Evolutionary conservation across 2,797 vertebrate species (phyloP), one percentile per base, ranked within the genome.

Genomic region (Sebastes minor): DNA sequence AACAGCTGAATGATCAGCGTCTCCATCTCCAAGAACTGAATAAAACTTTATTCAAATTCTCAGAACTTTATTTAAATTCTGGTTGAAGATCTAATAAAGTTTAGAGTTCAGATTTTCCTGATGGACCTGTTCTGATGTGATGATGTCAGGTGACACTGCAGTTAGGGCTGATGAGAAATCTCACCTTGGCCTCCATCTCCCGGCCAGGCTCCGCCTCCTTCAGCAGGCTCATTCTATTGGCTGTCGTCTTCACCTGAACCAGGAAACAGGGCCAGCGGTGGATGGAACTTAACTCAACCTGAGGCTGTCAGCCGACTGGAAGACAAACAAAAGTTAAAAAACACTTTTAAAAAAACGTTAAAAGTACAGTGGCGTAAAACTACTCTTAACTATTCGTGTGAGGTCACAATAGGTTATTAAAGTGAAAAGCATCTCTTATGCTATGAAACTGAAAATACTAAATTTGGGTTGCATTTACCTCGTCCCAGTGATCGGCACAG

Each of bases 141-240:
- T 30, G 59, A 28, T 59, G 6, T 27, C 25, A 61, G 59, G 32
- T 22, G 14, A 23, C 38, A n/a, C 42, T 35, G 5, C 13, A 60
- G 22, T 20, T 27, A 68, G 5, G 69, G 4, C 32, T 74, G 16
- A 74, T 81, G 65, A 32, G 63, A 76, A 64, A 10, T 74, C 83
- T 89, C 71, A 93, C 93, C 88, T 91, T 87, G 46, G 86, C 85
- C 4, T 93, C 91, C 76, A 71, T 57, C 33, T 91, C 88, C 57
- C 1, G 82, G 8, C 57, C 30, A 27, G 86, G 56, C 74, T 90
- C 91, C 8, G 13, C 71, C 84, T 89, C 91, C 35, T 86, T 83
- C n/a, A 52, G 38, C 13, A 76, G 82, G 59, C 67, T 92, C 92
- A 92, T 94, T 55, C 30, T 82, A 35, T 72, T 76, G 76, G 79